Conservation (phyloP, 2,888 invertebrate species). For the Cheiracanthium punctorium region DNA sequence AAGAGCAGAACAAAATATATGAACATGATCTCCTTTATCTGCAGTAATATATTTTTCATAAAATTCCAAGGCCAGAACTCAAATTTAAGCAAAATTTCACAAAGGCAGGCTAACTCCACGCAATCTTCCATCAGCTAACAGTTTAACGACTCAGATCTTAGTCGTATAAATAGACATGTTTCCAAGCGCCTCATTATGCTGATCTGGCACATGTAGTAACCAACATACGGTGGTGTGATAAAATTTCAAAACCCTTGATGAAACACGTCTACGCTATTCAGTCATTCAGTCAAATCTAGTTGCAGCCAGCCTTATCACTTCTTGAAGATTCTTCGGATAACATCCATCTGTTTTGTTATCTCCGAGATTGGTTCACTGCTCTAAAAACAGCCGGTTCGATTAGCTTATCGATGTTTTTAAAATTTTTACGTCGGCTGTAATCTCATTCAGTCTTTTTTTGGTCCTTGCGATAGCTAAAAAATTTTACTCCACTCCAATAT, state of each 20-base stretch:
- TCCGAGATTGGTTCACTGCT: neutral
- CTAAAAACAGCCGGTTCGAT: neutral
- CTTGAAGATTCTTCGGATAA: neutral
- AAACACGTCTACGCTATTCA: neutral
- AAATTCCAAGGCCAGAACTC: too few relatives aligned
- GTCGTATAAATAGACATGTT: too few relatives aligned
- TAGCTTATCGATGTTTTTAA: neutral
- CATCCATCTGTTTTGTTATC: neutral
- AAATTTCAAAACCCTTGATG: conserved; percentile 3
- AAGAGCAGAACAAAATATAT: too few relatives aligned
- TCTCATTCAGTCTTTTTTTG: neutral
- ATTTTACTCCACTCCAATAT: neutral
- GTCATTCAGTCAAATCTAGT: neutral
- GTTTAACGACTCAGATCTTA: too few relatives aligned
- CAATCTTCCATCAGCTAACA: too few relatives aligned
- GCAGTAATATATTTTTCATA: too few relatives aligned
- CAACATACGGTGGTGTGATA: conserved; percentile 9
- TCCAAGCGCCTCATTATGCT: neutral
- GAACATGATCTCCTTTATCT: too few relatives aligned
- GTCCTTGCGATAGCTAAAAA: neutral
- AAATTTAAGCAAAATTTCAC: too few relatives aligned
- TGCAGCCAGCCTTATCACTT: neutral
- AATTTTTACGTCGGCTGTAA: neutral
- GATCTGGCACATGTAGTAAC: neutral
- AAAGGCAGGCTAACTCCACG: too few relatives aligned